These are phyloP conservation scores for Casuarius casuarius DNA, from an alignment of 2,113 vertebrate genomes.

Conservation along the genomic window DNA sequence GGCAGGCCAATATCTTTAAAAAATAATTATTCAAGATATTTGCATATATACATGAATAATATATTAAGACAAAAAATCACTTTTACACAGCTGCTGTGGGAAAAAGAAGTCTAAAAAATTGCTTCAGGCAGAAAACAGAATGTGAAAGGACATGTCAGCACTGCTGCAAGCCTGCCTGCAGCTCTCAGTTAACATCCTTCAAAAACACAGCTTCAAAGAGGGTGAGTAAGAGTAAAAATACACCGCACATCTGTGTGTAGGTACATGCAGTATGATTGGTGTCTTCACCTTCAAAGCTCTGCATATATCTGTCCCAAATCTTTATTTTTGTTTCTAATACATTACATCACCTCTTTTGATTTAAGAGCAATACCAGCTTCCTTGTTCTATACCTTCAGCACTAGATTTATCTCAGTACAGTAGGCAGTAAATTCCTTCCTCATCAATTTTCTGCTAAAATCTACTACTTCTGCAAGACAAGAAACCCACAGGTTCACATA, in stretches of 20 bases:
- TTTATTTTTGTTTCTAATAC: neutral
- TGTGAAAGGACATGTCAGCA: neutral
- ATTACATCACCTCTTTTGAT: neutral
- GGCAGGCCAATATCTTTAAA: neutral
- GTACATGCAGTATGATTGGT: neutral
- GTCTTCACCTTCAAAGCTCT: neutral
- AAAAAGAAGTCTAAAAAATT: neutral
- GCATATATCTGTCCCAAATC: neutral
- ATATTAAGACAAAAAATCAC: neutral
- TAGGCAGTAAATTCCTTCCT: neutral
- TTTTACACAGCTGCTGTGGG: neutral
- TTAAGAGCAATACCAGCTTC: neutral
- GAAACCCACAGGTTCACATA: neutral
- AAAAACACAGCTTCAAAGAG: neutral
- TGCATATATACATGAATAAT: neutral
- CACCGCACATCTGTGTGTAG: rapidly evolving
- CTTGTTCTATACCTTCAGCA: neutral
- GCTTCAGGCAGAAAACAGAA: neutral
- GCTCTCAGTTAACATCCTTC: neutral
- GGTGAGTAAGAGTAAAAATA: neutral
- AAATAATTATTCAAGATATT: neutral
- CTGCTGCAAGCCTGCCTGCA: neutral
- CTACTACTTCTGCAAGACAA: neutral
- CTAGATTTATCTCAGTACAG: neutral
- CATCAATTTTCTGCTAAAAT: neutral